phyloP scores from a whole-genome alignment of 2,888 invertebrate genomes.

The Melieria picta region DNA sequence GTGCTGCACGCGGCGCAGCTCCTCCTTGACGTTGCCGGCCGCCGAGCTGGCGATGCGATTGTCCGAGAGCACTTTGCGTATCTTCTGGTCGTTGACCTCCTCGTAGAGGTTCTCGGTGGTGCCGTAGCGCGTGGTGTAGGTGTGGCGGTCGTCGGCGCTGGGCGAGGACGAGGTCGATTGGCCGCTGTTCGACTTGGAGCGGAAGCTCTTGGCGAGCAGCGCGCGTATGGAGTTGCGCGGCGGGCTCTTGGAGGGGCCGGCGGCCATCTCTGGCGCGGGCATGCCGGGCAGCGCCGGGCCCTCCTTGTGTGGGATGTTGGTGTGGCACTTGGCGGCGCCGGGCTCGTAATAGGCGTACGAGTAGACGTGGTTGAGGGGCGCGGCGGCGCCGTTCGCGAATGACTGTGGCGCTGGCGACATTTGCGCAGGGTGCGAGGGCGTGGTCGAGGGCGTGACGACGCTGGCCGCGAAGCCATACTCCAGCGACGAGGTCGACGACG shows the following conservation, averaged over 20 bases:
- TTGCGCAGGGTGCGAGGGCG: constrained; percentile 52
- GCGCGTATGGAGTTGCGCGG: constrained; percentile 64
- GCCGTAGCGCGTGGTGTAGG: constrained; percentile 81
- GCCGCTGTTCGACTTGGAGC: constrained; percentile 58
- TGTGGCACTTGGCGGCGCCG: constrained; percentile 71
- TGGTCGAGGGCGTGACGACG: constrained; percentile 59
- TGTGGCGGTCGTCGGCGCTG: constrained; percentile 68
- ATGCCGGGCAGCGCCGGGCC: constrained; percentile 44
- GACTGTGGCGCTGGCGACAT: constrained; percentile 43
- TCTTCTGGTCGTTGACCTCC: constrained; percentile 65
- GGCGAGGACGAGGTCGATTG: constrained; percentile 60
- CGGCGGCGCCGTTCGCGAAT: constrained; percentile 37
- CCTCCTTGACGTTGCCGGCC: constrained; percentile 81
- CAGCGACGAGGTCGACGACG: constrained; percentile 57
- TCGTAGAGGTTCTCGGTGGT: constrained; percentile 75
- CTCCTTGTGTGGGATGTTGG: constrained; percentile 70
- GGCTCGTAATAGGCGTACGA: constrained; percentile 87
- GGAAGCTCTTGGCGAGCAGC: constrained; percentile 62
- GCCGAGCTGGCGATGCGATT: constrained; percentile 73
- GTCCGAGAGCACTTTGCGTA: constrained; percentile 65
- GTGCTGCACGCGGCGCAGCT: constrained; percentile 84
- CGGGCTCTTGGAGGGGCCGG: constrained; percentile 62
- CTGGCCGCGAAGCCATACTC: constrained; percentile 63
- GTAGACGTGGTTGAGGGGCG: constrained; percentile 71
- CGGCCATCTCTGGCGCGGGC: constrained; percentile 40